Conservation (phyloP, 2,797 vertebrate genomes). For the Miichthys miiuy region DNA sequence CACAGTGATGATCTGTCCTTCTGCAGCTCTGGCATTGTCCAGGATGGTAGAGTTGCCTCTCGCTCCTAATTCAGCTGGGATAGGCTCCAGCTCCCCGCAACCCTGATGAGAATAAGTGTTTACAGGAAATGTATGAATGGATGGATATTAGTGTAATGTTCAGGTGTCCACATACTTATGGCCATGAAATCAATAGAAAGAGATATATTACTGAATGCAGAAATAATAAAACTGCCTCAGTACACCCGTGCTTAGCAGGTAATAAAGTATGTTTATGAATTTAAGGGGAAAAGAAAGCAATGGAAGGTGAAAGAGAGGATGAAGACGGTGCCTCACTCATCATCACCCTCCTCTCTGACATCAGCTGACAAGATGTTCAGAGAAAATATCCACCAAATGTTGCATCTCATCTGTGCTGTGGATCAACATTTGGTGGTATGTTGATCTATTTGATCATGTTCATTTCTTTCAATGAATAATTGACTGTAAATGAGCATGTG, state of each 20-base stretch:
- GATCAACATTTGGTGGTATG: neutral
- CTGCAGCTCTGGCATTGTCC: no score
- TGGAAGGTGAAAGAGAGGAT: neutral
- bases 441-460: conserved; percentile 3
- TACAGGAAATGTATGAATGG: no score
- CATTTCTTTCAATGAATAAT: neutral
- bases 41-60: no score
- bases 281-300: neutral
- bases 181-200: neutral
- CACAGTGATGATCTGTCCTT: no score
- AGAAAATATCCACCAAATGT: neutral
- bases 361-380: neutral
- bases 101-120: no score
- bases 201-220: neutral
- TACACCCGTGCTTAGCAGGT: neutral
- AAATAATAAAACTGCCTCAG: neutral
- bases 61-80: no score
- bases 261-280: neutral
- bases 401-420: neutral
- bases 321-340: conserved; percentile 14
- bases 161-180: neutral
- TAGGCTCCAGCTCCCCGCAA: no score
- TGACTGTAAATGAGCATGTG: conserved; percentile 1
- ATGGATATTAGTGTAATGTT: neutral
- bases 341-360: conserved; percentile 20